Base-by-base conservation (phyloP, 2,113 vertebrate genomes). In the Dromas ardeola region DNA sequence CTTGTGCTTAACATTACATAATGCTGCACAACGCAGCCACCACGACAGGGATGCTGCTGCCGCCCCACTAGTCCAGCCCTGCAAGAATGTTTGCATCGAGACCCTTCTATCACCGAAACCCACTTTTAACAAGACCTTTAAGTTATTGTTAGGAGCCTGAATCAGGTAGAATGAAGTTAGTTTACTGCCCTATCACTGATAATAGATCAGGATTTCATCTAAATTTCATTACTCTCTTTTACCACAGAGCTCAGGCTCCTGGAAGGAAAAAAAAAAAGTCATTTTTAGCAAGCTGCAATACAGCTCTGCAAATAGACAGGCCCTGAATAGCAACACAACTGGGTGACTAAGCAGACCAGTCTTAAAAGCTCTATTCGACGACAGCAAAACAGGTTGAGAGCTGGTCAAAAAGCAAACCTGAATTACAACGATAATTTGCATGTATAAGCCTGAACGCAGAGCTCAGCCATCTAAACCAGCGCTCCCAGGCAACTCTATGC, bases 321-420 rank as follows among this genome's bases (percentile, higher is more conserved):
- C 67, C 74, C 29, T 5, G 13, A 45, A 47, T 5, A 71, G 55
- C 77, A 89, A 45, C 73, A 38, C 19, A 50, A 11, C 3, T 0
- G 16, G 38, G 93, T 95, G 94, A 97, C 95, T 94, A 95, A 96
- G 95, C 94, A 96, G 43, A 21, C 19, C 11, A 10, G 29, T 22
- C 42, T 78, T 10, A 25, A 62, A 38, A 47, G 90, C 69, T 91
- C 26, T 38, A 13, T 7, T 65, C 6, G 2, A 65, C 61, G 66
- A 49, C 52, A 85, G 6, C 53, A 40, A 2, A 52, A 40, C 49
- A 73, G 36, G 49, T 21, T 13, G 30, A 14, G 47, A 16, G 18
- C 26, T 3, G 1, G 3, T 26, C 49, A 14, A 72, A 70, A 50
- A 15, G 8, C 66, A 74, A 85, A 62, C 92, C 79, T 55, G 70